Evolutionary conservation across 2,113 vertebrate genomes (phyloP).

Genomic region (Misgurnus anguillicaudatus): DNA sequence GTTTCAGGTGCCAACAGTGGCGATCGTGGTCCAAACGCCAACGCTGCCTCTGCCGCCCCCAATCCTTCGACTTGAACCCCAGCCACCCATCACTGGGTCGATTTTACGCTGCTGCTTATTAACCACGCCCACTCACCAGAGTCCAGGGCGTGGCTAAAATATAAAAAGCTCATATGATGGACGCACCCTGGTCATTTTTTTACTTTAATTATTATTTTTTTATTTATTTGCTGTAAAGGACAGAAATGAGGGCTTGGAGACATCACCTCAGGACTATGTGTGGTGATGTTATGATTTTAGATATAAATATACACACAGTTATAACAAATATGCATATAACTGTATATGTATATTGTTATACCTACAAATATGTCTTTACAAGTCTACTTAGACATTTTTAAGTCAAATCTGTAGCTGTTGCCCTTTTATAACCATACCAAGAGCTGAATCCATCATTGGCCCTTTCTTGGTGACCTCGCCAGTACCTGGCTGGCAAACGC

Average conservation of each 20-base stretch:
- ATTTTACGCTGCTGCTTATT: conserved; percentile 73
- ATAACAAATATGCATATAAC: conserved; percentile 48
- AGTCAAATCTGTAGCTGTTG: conserved; percentile 58
- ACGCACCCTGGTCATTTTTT: conserved; percentile 22
- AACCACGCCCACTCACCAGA: conserved; percentile 38
- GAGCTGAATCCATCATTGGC: conserved; percentile 7
- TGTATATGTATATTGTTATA: conserved; percentile 73
- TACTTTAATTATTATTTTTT: conserved; percentile 41
- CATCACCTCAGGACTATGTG: conserved; percentile 82
- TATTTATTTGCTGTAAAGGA: conserved; percentile 57
- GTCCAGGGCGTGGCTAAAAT: conserved; percentile 30
- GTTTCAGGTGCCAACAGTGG: conserved; percentile 86
- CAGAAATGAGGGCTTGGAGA: conserved; percentile 65
- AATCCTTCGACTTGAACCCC: conserved; percentile 95
- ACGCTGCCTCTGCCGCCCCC: conserved; percentile 91
- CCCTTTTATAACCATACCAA: conserved; percentile 27
- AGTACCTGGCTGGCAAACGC: neutral
- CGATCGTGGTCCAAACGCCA: conserved; percentile 92
- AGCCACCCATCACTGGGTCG: conserved; percentile 53
- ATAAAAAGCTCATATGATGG: conserved; percentile 35
- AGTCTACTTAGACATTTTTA: conserved; percentile 37
- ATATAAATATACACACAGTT: conserved; percentile 72
- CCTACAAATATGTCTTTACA: conserved; percentile 29
- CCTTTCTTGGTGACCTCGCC: neutral
- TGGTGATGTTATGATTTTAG: conserved; percentile 28